A percentile compares a stretch with the other conserved stretches of the same genome.
Evolutionary conservation across 2,888 invertebrate genomes (phyloP).

Genomic region (Chydorus sphaericus): DNA sequence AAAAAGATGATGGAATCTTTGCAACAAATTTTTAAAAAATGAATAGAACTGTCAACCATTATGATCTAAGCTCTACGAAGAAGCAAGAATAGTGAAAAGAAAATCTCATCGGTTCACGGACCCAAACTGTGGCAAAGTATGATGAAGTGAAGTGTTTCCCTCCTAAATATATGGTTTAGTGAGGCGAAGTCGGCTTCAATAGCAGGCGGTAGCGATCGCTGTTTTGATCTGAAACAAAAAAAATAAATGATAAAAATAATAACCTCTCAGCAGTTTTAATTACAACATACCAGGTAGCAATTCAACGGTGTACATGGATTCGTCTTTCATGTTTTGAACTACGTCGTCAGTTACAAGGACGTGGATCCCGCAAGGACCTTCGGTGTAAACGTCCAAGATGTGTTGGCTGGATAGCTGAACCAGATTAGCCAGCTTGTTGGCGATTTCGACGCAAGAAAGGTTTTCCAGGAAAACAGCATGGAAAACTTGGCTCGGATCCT

Average conservation of each 20-base stretch:
- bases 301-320: conserved; percentile 52
- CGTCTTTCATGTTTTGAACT: conserved; percentile 65
- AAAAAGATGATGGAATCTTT: too few relatives aligned
- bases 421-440: conserved; percentile 45
- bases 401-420: conserved; percentile 34
- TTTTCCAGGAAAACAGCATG: conserved; percentile 65
- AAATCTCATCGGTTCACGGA: too few relatives aligned
- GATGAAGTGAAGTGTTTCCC: neutral
- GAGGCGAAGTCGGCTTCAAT: conserved; percentile 9
- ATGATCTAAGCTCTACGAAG: neutral
- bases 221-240: conserved; percentile 10
- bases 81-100: neutral
- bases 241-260: neutral
- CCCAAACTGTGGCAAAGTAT: neutral
- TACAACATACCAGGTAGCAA: conserved; percentile 32
- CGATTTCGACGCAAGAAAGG: conserved; percentile 47
- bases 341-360: conserved; percentile 73
- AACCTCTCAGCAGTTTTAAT: neutral
- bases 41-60: neutral
- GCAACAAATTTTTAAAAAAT: too few relatives aligned
- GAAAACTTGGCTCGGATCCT: conserved; percentile 48
- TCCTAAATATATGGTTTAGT: neutral
- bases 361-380: conserved; percentile 70
- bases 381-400: conserved; percentile 48
- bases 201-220: conserved; percentile 12